A percentile compares a stretch with the other conserved stretches of the same genome.
Conservation (phyloP, 2,797 vertebrate genomes). For the Liparis tanakae region DNA sequence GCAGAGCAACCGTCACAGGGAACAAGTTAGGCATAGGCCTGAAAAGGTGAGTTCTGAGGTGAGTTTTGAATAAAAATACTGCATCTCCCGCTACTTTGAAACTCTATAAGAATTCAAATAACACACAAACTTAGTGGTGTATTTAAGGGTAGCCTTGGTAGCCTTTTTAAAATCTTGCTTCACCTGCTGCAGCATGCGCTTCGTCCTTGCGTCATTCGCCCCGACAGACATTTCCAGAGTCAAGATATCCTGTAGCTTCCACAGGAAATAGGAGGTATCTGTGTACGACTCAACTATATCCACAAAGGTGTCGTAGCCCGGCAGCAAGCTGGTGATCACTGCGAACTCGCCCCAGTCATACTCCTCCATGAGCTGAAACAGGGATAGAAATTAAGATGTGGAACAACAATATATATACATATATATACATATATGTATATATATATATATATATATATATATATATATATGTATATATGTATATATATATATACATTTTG, state of each 20-base stretch:
- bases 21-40: too few species aligned
- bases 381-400: neutral
- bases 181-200: conserved; percentile 91
- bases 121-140: neutral
- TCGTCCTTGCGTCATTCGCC: conserved; percentile 83
- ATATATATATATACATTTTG: too few species aligned
- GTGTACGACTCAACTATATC: conserved; percentile 91
- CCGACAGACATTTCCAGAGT: conserved; percentile 93
- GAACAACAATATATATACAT: neutral
- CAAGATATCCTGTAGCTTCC: conserved; percentile 92
- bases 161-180: neutral
- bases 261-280: conserved; percentile 92
- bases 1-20: too few species aligned
- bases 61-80: too few species aligned
- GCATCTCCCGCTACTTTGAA: neutral
- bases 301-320: conserved; percentile 93
- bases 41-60: too few species aligned
- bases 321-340: conserved; percentile 94
- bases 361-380: conserved; percentile 93
- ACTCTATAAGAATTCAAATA: neutral
- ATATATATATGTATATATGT: too few species aligned
- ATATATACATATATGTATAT: neutral
- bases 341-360: conserved; percentile 96
- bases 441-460: neutral
- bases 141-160: neutral